phyloP scores from a whole-genome alignment of 2,113 vertebrate species.

The Plecotus auritus region DNA sequence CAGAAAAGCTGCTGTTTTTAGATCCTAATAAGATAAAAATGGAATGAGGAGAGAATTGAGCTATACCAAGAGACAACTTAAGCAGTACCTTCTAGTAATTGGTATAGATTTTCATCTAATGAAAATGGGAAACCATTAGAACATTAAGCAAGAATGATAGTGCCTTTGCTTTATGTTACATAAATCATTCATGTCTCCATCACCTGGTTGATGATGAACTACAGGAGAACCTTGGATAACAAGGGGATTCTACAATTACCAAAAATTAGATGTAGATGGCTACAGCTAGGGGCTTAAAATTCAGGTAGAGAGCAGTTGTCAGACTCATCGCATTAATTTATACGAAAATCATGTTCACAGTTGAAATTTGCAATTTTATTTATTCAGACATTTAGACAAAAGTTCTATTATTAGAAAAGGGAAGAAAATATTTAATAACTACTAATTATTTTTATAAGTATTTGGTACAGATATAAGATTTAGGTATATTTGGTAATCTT shows the following conservation, averaged over 20 bases:
- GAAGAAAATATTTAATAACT: not conserved
- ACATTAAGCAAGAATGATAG: not conserved
- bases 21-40: not conserved
- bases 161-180: not conserved
- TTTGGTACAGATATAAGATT: not conserved
- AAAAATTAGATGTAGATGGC: not conserved
- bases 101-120: not conserved
- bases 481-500: not conserved
- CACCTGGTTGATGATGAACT: not conserved
- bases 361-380: not conserved
- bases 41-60: not conserved
- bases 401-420: not conserved
- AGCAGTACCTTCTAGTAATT: not conserved
- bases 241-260: not conserved
- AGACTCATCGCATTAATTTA: not conserved
- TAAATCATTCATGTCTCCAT: not conserved
- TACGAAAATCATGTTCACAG: not conserved
- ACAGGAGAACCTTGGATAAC: not conserved
- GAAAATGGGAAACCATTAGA: not conserved
- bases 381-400: not conserved
- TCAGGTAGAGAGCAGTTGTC: not conserved
- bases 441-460: not conserved
- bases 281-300: not conserved
- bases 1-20: not conserved
- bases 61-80: not conserved